Base-by-base conservation (phyloP, 2,888 invertebrate species). In the Physocephala rufipes region DNA sequence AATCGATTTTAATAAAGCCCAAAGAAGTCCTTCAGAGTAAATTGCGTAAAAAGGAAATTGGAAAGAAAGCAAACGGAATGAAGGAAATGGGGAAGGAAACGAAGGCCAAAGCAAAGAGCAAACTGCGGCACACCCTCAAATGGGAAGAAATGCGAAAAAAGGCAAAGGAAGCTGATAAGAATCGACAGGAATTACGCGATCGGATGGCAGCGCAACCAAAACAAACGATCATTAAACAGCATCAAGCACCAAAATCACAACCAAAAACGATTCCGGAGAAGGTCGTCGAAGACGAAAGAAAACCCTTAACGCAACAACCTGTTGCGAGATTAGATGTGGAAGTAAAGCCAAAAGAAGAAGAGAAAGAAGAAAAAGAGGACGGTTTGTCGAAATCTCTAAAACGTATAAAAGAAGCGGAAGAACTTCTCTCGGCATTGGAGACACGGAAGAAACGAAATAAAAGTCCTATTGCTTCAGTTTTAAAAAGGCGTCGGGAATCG, bases 81-180 rank as follows among this genome's bases (percentile, higher is more conserved):
- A 2, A 45, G 45, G 19, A 19, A 13, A 19, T 21, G 62, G 19
- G 24, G 21, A 36, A 43, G 9, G 21, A 1, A 12, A 21, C 43
- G 47, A 26, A 16, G 59, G 43, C 21, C 28, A 19, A 26, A 30
- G 55, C 59, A 5, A 58, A 58, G 47, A 26, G n/a, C 21, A 59
- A 43, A 15, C 4, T 43, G 21, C 43, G 59, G 2, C 55, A 30
- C 55, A 55, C 24, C 26, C 3, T n/a, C 2, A 30, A 67, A 24
- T 58, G 49, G 24, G 30, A 61, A 15, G 30, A 49, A 51, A 68
- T 59, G 45, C 49, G 59, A 21, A 36, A 21, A 7, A 68, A 68
- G 61, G 64, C 21, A 13, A 15, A 45, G 15, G 45, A n/a, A 15
- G 45, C 45, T 45, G 12, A 15, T 15, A 45, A 45, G 45, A 45